These are phyloP conservation scores for Tretioscincus oriximinensis DNA, from an alignment of 2,113 vertebrate genomes.

Conservation along the genomic window DNA sequence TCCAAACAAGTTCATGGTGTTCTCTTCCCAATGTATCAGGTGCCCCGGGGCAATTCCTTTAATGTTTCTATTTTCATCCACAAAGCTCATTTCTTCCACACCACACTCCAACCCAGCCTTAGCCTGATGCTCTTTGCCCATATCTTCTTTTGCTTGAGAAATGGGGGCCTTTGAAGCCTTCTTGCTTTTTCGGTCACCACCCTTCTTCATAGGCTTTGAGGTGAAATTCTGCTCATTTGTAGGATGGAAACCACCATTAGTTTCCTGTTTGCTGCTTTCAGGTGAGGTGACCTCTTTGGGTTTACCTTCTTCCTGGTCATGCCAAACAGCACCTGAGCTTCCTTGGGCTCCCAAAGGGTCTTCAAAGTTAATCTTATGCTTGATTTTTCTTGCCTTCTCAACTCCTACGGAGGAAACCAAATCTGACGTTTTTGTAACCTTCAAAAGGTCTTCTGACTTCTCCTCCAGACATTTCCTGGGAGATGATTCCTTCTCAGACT, in stretches of 20 bases:
- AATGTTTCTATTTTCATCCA: slow-evolving; percentile 77
- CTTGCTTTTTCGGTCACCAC: slow-evolving; percentile 51
- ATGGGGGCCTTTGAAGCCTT: slow-evolving; percentile 39
- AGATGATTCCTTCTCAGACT: accelerated
- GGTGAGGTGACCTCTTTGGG: slow-evolving; percentile 2
- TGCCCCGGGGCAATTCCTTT: slow-evolving; percentile 48
- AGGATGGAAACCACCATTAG: not conserved
- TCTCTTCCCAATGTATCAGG: not conserved
- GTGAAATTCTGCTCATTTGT: not conserved
- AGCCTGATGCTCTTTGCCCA: slow-evolving; percentile 27
- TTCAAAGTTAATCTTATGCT: not conserved
- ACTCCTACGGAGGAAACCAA: not conserved
- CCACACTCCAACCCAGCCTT: not conserved
- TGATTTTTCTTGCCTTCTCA: accelerated
- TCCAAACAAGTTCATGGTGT: not conserved
- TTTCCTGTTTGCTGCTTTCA: not conserved
- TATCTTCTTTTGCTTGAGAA: not conserved
- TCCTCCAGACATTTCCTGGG: not conserved
- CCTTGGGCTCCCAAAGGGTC: not conserved
- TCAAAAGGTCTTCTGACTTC: accelerated
- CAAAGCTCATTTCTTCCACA: slow-evolving; percentile 19
- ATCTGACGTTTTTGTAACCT: not conserved
- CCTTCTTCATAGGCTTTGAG: slow-evolving; percentile 41
- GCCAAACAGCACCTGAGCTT: not conserved
- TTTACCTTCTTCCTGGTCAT: not conserved